Base-by-base conservation (phyloP, 2,888 invertebrate genomes). In the Tortrix viridana region DNA sequence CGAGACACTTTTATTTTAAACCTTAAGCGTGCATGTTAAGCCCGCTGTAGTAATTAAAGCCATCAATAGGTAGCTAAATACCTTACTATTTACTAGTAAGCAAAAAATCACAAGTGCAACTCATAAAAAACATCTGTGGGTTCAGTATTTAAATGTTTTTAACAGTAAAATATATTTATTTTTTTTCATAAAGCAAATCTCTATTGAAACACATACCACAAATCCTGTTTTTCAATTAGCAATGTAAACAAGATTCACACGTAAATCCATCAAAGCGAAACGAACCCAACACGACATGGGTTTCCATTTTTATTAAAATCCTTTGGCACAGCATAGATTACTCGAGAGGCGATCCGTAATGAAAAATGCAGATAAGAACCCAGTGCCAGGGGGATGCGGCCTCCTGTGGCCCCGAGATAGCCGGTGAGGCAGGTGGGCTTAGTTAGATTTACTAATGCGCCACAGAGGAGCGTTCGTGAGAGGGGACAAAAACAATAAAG, bases 291-390 rank as follows among this genome's bases (percentile, higher is more conserved):
- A 44, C 55, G 23, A 54, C 60, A 48, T 49, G 54, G 54, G 43
- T 38, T 32, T 7, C 47, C 60, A 54, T 5, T 22, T 60, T 60
- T 47, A 60, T 60, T 60, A 54, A 60, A 60, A 48, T n/a, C 53
- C 44, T 44, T 61, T 43, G 49, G 18, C 61, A 44, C 44, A 55
- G 55, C 19, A 5, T 50, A 49, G 22, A 23, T 50, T 44, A 44
- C n/a, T 37, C 16, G 44, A 41, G 47, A 26, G 22, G 49, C 49
- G 50, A 46, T 23, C 22, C 5, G 49, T 61, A 61, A 61, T 61
- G 61, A 61, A 61, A 61, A 61, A 61, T 55, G 61, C 61, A 61
- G 55, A 61, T 61, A 56, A 55, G 43, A 61, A 56, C 49, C 18
- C 22, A 56, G 55, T 49, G 49, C 43, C 23, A n/a, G 44, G 14